phyloP scores from a whole-genome alignment of 2,797 vertebrate species.

The Sebastes aleutianus region DNA sequence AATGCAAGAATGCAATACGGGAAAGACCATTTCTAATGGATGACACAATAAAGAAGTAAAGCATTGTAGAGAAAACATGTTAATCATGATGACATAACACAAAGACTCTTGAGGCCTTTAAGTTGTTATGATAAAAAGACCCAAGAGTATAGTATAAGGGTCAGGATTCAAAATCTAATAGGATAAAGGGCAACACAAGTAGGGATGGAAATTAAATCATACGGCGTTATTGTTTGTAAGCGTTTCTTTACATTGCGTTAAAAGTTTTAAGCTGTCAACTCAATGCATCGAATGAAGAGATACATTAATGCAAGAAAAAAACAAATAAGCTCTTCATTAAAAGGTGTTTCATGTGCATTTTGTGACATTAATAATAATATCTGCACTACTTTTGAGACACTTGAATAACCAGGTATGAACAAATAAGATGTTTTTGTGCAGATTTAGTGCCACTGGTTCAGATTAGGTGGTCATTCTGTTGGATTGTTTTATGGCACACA shows the following conservation, averaged over 20 bases:
- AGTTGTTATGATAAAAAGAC: background rate
- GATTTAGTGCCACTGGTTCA: background rate
- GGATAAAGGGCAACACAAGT: background rate
- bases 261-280: slow-evolving; percentile 1
- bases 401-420: background rate
- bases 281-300: background rate
- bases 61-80: background rate
- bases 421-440: background rate
- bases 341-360: slow-evolving; percentile 27
- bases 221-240: background rate
- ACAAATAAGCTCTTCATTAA: slow-evolving; percentile 12
- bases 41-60: background rate
- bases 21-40: slow-evolving; percentile 14
- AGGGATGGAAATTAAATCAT: background rate
- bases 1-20: slow-evolving; percentile 51
- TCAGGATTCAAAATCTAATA: background rate
- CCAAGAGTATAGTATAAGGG: background rate
- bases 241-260: background rate
- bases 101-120: slow-evolving; percentile 39
- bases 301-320: background rate
- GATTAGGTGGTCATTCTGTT: no score
- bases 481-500: no score
- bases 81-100: background rate
- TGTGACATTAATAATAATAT: background rate
- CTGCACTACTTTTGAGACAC: background rate